A percentile compares a stretch with the other conserved stretches of the same genome.
Conservation (phyloP, 2,888 invertebrate species). For the Cosmopolites sordidus region DNA sequence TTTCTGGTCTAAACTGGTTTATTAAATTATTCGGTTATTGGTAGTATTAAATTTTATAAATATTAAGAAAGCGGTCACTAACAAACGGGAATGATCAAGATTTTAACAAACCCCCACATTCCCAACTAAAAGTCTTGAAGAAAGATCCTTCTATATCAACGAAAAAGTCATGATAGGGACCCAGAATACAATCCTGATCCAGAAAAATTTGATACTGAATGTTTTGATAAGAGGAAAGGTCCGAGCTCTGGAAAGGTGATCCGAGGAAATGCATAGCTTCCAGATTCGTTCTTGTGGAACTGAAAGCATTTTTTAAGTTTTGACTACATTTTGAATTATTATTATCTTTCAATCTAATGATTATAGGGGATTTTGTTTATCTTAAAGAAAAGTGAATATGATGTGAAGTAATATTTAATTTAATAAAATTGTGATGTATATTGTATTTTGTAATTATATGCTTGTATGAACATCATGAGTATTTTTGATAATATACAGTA, state of each 20-base stretch:
- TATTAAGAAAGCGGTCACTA: conserved; percentile 11
- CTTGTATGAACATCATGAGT: not conserved
- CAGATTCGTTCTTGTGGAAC: conserved; percentile 38
- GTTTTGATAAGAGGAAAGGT: conserved; percentile 38
- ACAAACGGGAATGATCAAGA: conserved; percentile 46
- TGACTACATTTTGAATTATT: conserved; percentile 37
- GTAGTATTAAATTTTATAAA: conserved; percentile 5
- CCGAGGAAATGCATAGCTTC: conserved; percentile 53
- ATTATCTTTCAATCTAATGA: conserved; percentile 6
- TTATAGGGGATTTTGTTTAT: conserved; percentile 37
- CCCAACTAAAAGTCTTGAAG: conserved; percentile 27
- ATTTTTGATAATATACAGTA: too few species aligned
- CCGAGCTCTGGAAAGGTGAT: conserved; percentile 52
- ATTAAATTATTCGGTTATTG: too few species aligned
- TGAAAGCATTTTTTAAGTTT: conserved; percentile 32
- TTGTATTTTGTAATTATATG: not conserved
- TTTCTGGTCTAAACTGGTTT: too few species aligned
- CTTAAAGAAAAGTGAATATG: conserved; percentile 31
- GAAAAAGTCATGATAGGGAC: conserved; percentile 42
- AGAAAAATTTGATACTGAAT: conserved; percentile 49
- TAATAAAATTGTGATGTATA: too few species aligned
- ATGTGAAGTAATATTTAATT: too few species aligned
- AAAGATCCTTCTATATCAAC: conserved; percentile 30
- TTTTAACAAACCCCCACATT: conserved; percentile 49
- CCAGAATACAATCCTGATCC: conserved; percentile 47